These are phyloP conservation scores for Otus scops DNA, from an alignment of 2,797 vertebrate genomes.

Conservation along the genomic window DNA sequence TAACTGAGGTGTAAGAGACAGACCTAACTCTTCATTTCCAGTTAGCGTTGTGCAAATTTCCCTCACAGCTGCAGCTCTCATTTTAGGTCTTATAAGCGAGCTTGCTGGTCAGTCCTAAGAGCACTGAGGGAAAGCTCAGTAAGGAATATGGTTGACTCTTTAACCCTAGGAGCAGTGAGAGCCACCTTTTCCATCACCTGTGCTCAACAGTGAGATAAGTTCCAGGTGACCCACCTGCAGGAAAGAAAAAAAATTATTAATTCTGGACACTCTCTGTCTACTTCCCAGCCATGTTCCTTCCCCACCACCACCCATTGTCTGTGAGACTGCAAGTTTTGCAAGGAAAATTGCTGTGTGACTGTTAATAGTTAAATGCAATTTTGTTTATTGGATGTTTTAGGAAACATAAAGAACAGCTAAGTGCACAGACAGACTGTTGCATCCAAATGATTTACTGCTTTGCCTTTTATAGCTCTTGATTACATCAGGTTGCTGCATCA, in stretches of 20 bases:
- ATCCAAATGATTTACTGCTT: slow-evolving; percentile 50
- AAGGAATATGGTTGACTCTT: background rate
- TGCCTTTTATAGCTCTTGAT: slow-evolving; percentile 58
- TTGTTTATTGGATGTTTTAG: background rate
- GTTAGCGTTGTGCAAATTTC: background rate
- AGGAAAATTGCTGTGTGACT: background rate
- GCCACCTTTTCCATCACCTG: background rate
- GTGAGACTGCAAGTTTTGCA: background rate
- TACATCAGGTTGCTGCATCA: slow-evolving; percentile 40
- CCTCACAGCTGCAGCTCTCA: background rate
- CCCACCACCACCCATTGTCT: background rate
- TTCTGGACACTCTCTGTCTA: background rate
- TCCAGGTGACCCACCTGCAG: background rate
- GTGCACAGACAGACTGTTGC: slow-evolving; percentile 4
- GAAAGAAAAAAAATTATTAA: background rate
- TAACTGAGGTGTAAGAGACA: background rate
- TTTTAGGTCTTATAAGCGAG: background rate
- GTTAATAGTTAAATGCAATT: slow-evolving; percentile 29
- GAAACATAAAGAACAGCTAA: slow-evolving; percentile 5
- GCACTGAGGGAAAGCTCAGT: background rate
- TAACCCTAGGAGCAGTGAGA: background rate
- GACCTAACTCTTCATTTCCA: background rate
- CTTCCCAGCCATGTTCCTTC: background rate
- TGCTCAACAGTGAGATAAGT: background rate
- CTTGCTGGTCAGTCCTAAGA: background rate